These are phyloP conservation scores for Aporrectodea caliginosa DNA, from an alignment of 1,140 invertebrate species.

Conservation along the genomic window DNA sequence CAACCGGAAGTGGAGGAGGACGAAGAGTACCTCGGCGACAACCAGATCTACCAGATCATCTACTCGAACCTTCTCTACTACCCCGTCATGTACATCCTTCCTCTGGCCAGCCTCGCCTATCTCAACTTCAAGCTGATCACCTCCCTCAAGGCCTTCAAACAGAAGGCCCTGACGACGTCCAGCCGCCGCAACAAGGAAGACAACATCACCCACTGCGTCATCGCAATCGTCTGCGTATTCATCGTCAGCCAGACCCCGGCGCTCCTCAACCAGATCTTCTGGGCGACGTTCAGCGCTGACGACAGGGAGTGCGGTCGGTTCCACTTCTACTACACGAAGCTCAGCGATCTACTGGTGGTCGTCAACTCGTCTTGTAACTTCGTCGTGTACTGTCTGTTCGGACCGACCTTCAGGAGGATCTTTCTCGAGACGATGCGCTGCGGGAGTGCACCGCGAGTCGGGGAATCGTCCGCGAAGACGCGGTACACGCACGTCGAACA, in stretches of 20 bases:
- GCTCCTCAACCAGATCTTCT: conserved; percentile 34
- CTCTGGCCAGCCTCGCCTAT: conserved; percentile 19
- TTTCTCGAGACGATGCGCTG: conserved; percentile 23
- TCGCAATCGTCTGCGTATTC: conserved; percentile 30
- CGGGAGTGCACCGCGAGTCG: neutral
- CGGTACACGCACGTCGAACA: neutral
- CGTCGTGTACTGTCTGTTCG: conserved; percentile 32
- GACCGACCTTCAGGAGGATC: conserved; percentile 25
- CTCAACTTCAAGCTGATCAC: conserved; percentile 29
- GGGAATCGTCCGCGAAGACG: neutral
- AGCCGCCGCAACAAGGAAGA: conserved; percentile 2
- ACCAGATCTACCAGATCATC: conserved; percentile 26
- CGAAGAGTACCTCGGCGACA: conserved; percentile 25
- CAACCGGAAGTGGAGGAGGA: neutral
- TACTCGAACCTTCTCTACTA: conserved; percentile 32
- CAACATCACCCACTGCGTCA: conserved; percentile 32
- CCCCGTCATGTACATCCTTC: conserved; percentile 33
- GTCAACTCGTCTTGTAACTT: conserved; percentile 32
- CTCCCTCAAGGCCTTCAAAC: conserved; percentile 9
- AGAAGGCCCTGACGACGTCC: conserved; percentile 9
- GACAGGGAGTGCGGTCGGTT: conserved; percentile 25
- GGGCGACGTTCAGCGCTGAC: conserved; percentile 13
- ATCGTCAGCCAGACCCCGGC: conserved; percentile 33
- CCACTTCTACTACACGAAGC: conserved; percentile 34
- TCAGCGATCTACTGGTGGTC: conserved; percentile 32